Conservation (phyloP, 1,140 invertebrate species). For the Micrasema minimum region DNA sequence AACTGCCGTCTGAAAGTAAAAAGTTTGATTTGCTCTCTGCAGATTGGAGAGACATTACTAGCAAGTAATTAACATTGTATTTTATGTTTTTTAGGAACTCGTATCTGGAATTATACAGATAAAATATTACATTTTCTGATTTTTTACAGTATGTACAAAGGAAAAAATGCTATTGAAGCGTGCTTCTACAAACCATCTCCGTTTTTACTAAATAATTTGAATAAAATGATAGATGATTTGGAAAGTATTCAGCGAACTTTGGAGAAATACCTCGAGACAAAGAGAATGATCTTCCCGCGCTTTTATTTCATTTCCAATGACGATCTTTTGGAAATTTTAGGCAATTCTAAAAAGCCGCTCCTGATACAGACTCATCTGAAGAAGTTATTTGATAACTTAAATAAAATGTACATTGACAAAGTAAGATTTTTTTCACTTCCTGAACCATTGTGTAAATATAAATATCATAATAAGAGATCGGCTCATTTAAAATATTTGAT, state of each 20-base stretch:
- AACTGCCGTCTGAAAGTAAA: conserved; percentile 80
- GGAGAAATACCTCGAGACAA: conserved; percentile 86
- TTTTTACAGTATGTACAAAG: conserved; percentile 63
- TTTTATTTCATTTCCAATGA: conserved; percentile 93
- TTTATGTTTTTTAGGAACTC: too few species aligned
- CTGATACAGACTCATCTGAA: conserved; percentile 84
- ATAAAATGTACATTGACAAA: conserved; percentile 78
- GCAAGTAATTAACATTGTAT: conserved; percentile 55
- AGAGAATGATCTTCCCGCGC: conserved; percentile 81
- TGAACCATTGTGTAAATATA: too few species aligned
- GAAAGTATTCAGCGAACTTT: conserved; percentile 78
- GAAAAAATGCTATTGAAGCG: conserved; percentile 68
- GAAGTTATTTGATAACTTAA: conserved; percentile 87
- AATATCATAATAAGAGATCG: too few species aligned
- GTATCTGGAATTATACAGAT: too few species aligned
- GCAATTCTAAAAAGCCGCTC: conserved; percentile 83
- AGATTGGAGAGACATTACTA: conserved; percentile 79
- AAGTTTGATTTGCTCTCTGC: conserved; percentile 79
- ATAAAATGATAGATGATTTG: conserved; percentile 72
- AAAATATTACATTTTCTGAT: conserved; percentile 23
- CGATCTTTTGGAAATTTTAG: conserved; percentile 86
- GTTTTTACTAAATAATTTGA: conserved; percentile 72
- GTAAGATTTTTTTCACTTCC: conserved; percentile 60
- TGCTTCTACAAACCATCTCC: conserved; percentile 68
- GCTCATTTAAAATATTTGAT: background rate